Conservation (phyloP, 2,888 invertebrate genomes). For the Rhamnusium bicolor region DNA sequence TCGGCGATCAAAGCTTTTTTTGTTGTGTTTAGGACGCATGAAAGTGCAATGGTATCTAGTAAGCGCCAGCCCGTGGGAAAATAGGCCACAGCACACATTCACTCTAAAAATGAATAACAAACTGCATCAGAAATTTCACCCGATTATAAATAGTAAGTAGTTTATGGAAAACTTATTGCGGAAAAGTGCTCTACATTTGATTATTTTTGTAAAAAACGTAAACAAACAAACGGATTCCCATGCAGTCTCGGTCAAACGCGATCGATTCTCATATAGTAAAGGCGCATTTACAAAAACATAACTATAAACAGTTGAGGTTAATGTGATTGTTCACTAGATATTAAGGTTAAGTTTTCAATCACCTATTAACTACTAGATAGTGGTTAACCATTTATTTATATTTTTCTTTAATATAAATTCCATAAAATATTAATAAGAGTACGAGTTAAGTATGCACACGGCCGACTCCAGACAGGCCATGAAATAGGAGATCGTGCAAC, state of each 20-base stretch:
- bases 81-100: conserved; percentile 65
- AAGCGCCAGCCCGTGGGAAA: conserved; percentile 61
- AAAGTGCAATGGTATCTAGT: conserved; percentile 56
- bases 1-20: conserved; percentile 1
- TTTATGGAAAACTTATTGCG: conserved; percentile 60
- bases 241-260: not conserved
- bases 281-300: not conserved
- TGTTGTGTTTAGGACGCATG: conserved; percentile 34
- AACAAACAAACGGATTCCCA: conserved; percentile 19
- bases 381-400: not conserved
- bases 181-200: conserved; percentile 62
- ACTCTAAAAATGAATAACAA: conserved; percentile 53
- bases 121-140: conserved; percentile 46
- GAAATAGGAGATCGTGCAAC: too few species aligned
- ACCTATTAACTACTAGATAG: not conserved
- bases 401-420: too few species aligned
- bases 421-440: too few species aligned
- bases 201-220: conserved; percentile 24
- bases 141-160: conserved; percentile 57
- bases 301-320: too few species aligned
- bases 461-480: too few species aligned
- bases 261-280: not conserved
- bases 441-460: too few species aligned
- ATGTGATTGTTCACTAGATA: not conserved
- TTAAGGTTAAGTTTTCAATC: not conserved